phyloP scores from a whole-genome alignment of 2,888 invertebrate species.

The Serripes groenlandicus region DNA sequence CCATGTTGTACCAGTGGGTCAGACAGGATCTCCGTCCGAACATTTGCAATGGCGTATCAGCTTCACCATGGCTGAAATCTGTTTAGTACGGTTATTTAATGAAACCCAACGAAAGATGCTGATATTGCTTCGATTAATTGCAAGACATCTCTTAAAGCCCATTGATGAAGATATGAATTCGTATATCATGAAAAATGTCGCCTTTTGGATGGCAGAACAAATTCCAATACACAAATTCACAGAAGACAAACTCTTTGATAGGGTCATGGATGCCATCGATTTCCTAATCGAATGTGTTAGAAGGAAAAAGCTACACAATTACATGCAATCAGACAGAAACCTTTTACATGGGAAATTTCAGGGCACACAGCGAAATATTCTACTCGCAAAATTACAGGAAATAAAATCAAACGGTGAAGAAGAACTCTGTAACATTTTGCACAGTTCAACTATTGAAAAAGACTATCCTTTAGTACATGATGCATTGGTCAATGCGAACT shows the following conservation, averaged over 20 bases:
- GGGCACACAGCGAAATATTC: neutral
- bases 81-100: conserved; percentile 12
- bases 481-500: neutral
- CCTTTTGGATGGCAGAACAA: conserved; percentile 23
- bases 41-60: conserved; percentile 36
- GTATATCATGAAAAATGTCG: conserved; percentile 35
- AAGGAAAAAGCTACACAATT: conserved; percentile 5
- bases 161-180: conserved; percentile 13
- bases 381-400: neutral
- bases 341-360: conserved; percentile 12
- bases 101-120: conserved; percentile 37
- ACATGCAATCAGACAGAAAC: conserved; percentile 31
- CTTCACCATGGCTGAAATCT: conserved; percentile 32
- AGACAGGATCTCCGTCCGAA: neutral
- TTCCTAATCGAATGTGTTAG: conserved; percentile 1
- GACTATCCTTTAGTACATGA: neutral
- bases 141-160: conserved; percentile 3
- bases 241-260: neutral
- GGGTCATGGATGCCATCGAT: neutral
- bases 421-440: neutral
- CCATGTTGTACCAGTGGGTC: conserved; percentile 34
- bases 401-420: neutral
- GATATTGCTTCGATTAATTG: conserved; percentile 5
- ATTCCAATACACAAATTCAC: neutral
- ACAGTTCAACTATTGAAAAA: neutral